Conservation (phyloP, 1,140 invertebrate species). For the Pachypsylla venusta region DNA sequence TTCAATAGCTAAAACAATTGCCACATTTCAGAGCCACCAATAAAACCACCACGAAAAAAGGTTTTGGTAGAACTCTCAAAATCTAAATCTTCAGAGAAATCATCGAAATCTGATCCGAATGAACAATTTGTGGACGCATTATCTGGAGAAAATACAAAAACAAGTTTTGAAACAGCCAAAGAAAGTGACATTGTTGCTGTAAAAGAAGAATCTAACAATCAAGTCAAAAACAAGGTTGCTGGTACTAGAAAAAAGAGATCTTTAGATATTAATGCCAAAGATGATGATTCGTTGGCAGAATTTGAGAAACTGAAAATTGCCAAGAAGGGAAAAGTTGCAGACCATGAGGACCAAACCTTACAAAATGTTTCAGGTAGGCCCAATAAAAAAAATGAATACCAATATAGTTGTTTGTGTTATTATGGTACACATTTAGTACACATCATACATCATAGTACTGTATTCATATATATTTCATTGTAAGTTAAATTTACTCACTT, state of each 20-base stretch:
- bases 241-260: slow-evolving; percentile 19
- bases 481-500: too few relatives aligned
- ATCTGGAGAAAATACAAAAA: neutral
- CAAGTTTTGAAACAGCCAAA: slow-evolving; percentile 3
- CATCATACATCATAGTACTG: too few relatives aligned
- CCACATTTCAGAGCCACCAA: slow-evolving; percentile 7
- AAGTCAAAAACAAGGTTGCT: neutral
- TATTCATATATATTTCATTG: too few relatives aligned
- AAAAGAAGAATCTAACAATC: neutral
- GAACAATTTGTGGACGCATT: slow-evolving; percentile 3
- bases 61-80: neutral
- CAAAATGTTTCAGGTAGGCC: slow-evolving; percentile 12
- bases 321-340: slow-evolving; percentile 22
- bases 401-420: too few relatives aligned
- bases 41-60: slow-evolving; percentile 12
- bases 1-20: too few relatives aligned
- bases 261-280: slow-evolving; percentile 21
- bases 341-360: slow-evolving; percentile 20
- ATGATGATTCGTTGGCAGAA: slow-evolving; percentile 25
- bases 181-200: neutral
- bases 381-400: too few relatives aligned
- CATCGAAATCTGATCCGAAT: neutral
- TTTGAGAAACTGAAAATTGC: slow-evolving; percentile 22
- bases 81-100: slow-evolving; percentile 4
- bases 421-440: too few relatives aligned